Conservation (phyloP, 2,113 vertebrate genomes). For the Paramisgurnus dabryanus region DNA sequence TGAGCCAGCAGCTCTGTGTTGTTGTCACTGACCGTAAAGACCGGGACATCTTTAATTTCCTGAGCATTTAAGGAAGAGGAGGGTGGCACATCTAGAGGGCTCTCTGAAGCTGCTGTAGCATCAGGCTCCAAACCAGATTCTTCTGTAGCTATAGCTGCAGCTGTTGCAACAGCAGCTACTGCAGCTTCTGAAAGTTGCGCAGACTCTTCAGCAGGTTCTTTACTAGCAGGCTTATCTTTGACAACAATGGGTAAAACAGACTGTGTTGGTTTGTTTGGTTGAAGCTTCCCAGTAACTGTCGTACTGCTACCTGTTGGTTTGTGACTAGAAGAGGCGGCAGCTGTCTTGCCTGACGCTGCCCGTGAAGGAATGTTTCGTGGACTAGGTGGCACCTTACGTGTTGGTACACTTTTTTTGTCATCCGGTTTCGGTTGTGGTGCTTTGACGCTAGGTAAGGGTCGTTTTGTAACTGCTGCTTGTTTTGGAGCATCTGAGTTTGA, state of each 20-base stretch:
- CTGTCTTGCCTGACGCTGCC: conserved; percentile 47
- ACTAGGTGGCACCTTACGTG: conserved; percentile 54
- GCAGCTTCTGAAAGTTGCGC: neutral
- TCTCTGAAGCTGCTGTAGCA: neutral
- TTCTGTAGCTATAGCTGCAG: neutral
- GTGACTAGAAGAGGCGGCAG: conserved; percentile 55
- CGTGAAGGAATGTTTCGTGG: conserved; percentile 40
- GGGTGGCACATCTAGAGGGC: conserved; percentile 20
- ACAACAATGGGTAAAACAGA: conserved; percentile 60
- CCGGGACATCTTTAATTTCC: conserved; percentile 2
- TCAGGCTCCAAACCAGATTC: conserved; percentile 42
- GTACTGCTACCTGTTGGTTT: conserved; percentile 51
- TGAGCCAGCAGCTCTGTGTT: neutral
- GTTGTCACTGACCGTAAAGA: neutral
- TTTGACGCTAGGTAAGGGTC: conserved; percentile 47
- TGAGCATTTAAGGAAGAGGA: conserved; percentile 7
- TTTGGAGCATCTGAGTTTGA: conserved; percentile 62
- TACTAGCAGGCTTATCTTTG: conserved; percentile 49
- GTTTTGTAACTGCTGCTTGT: conserved; percentile 56
- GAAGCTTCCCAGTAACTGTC: conserved; percentile 43
- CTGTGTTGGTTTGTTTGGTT: conserved; percentile 64
- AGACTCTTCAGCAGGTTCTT: neutral
- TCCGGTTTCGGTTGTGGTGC: conserved; percentile 55
- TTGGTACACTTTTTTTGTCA: conserved; percentile 50
- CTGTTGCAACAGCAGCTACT: neutral